Evolutionary conservation across 2,888 invertebrate genomes (phyloP), one percentile per base, ranked within the genome.

Genomic region (Sarcophaga rosellei): DNA sequence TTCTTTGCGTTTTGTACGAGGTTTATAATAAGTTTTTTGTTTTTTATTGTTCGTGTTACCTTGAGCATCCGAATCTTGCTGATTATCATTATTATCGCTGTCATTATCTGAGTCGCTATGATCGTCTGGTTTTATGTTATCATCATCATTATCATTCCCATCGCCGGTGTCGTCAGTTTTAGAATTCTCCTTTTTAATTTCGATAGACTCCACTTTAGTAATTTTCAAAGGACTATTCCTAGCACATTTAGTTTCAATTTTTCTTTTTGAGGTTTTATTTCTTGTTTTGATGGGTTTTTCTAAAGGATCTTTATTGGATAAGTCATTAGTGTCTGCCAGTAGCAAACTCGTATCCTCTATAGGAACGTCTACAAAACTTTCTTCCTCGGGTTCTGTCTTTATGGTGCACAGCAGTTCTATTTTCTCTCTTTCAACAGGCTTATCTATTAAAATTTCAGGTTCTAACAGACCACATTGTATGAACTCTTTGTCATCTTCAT

Each of bases 21-120:
- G 73, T 25, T 72, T 35, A 35, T 62, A n/a, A 21, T 62, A 44
- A 8, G 62, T 35, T 35, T 44, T 20, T 6, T 8, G 5, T 89
- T 90, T 21, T 45, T 61, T 20, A 20, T 11, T 15, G 89, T 90
- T 20, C 11, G 2, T n/a, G 90, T 88, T 68, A 90, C n/a, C 0
- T 91, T 91, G 57, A 90, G 91, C 10, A 85, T 61, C 61, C 8
- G 44, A 72, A 72, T 72, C 72, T 1, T 25, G 17, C 12, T 47
- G 47, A n/a, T 20, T 17, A 66, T 86, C 35, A 35, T 35, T 35
- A 3, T 35, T 35, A n/a, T 11, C 11, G 35, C 35, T 35, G 35
- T 1, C 35, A 53, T n/a, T 35, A 53, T 63, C 44, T 1, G 68
- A 63, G 11, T 75, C 17, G 2, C 25, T 35, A 53, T 76, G 23